Evolutionary conservation across 2,888 invertebrate species (phyloP).

Genomic region (Nomada fabriciana): DNA sequence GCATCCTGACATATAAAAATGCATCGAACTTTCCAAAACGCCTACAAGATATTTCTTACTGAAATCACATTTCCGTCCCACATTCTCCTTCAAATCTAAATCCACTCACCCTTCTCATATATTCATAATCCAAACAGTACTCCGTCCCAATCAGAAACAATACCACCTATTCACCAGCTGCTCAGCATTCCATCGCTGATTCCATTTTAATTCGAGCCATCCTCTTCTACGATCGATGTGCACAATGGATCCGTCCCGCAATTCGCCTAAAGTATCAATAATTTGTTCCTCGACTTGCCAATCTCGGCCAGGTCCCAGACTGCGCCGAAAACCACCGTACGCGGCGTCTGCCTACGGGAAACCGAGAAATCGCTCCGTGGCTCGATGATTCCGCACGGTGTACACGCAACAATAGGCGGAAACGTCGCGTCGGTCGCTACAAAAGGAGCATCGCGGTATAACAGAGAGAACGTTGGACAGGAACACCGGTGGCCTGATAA

Average conservation of each 20-base stretch:
- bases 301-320: background rate
- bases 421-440: constrained; percentile 67
- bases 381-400: constrained; percentile 61
- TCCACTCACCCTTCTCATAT: background rate
- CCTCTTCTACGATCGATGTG: background rate
- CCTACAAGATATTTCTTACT: background rate
- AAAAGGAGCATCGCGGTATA: constrained; percentile 68
- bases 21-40: too few species aligned
- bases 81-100: background rate
- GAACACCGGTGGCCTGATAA: constrained; percentile 63
- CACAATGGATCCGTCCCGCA: background rate
- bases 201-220: constrained; percentile 23
- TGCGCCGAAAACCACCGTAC: background rate
- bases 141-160: constrained; percentile 10
- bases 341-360: constrained; percentile 50
- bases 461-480: constrained; percentile 49
- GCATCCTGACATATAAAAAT: too few species aligned
- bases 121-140: background rate
- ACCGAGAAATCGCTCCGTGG: constrained; percentile 62
- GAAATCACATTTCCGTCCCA: background rate
- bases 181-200: background rate
- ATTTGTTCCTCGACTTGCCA: constrained; percentile 7
- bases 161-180: background rate
- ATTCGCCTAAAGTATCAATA: constrained; percentile 28
- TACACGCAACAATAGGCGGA: constrained; percentile 72